These are phyloP conservation scores for Linnaemya vulpina DNA, from an alignment of 2,888 invertebrate genomes.

Conservation along the genomic window DNA sequence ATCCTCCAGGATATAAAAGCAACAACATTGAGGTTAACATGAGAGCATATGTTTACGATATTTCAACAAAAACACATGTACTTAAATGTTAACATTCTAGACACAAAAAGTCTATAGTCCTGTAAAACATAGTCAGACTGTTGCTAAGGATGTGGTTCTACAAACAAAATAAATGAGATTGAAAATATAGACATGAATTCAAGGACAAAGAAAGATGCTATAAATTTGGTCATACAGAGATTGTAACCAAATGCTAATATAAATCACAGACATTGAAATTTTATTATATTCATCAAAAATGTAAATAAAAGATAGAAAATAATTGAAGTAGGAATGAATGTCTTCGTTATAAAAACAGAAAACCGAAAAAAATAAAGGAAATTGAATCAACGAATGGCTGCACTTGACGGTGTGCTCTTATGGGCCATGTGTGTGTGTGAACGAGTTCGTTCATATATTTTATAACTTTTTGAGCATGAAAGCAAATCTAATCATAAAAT, in stretches of 20 bases:
- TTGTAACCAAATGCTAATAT: slow-evolving; percentile 46
- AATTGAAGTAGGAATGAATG: neutral
- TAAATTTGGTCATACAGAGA: neutral
- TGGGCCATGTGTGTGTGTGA: neutral
- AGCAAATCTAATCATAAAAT: slow-evolving; percentile 49
- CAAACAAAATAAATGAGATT: slow-evolving; percentile 6
- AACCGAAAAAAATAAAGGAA: neutral
- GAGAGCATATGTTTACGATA: neutral
- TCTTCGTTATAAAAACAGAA: neutral
- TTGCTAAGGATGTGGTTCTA: slow-evolving; percentile 23
- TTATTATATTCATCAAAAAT: slow-evolving; percentile 49
- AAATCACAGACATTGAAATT: slow-evolving; percentile 57
- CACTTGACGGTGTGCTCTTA: neutral
- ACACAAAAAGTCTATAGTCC: slow-evolving; percentile 13
- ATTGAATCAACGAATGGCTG: slow-evolving; percentile 4
- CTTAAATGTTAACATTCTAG: slow-evolving; percentile 1
- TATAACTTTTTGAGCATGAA: neutral
- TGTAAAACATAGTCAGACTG: slow-evolving; percentile 35
- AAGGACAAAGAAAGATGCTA: neutral
- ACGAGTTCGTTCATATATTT: neutral
- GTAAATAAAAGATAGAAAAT: slow-evolving; percentile 25
- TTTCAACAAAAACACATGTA: slow-evolving; percentile 24
- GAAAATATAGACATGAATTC: slow-evolving; percentile 24
- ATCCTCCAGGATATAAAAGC: slow-evolving; percentile 6
- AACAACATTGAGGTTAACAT: neutral